These are phyloP conservation scores for Eristalis tenax DNA, from an alignment of 2,888 invertebrate species.

Conservation along the genomic window DNA sequence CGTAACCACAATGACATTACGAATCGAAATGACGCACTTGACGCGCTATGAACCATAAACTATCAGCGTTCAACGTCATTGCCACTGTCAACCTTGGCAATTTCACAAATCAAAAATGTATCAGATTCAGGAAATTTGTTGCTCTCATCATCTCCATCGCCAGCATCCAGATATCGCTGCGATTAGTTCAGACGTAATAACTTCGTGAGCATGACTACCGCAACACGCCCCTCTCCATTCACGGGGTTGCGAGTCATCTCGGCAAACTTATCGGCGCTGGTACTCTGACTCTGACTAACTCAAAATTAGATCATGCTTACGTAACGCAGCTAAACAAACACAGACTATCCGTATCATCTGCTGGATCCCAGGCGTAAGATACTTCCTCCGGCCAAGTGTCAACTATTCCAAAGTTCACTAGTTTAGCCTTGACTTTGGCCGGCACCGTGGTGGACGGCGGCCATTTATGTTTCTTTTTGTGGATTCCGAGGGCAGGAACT, in stretches of 20 bases:
- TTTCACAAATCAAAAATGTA: neutral
- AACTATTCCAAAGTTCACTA: slow-evolving; percentile 36
- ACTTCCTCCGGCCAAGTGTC: slow-evolving; percentile 12
- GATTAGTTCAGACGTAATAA: neutral
- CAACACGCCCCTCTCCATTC: slow-evolving; percentile 10
- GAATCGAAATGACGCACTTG: neutral
- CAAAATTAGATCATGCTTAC: slow-evolving; percentile 22
- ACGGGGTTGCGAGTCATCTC: neutral
- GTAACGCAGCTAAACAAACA: slow-evolving; percentile 1
- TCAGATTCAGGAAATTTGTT: neutral
- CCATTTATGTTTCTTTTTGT: neutral
- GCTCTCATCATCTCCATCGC: neutral
- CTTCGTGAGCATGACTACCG: neutral
- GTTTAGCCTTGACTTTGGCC: slow-evolving; percentile 32
- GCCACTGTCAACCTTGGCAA: neutral
- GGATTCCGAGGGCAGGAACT: neutral
- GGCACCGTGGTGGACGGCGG: neutral
- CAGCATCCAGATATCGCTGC: neutral
- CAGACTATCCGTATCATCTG: neutral
- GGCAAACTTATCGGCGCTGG: neutral
- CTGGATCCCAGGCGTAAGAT: neutral
- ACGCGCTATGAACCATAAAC: neutral
- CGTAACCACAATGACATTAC: neutral
- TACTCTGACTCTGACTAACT: neutral
- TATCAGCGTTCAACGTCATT: neutral